Base-by-base conservation (phyloP, 2,797 vertebrate genomes). In the Aulostomus chinensis region DNA sequence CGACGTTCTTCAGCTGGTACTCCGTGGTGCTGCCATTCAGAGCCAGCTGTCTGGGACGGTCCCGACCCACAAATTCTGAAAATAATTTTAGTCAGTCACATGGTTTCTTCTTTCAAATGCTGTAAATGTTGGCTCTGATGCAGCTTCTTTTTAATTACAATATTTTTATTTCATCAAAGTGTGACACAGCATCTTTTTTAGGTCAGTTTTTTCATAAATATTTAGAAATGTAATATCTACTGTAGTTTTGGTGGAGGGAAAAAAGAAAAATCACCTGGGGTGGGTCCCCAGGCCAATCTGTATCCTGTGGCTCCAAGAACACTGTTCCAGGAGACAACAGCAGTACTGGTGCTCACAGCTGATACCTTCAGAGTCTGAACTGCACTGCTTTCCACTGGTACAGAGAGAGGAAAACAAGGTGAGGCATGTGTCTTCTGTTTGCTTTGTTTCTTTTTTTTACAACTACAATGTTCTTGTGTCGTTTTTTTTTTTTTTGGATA, bases 291-390 rank as follows among this genome's bases (percentile, higher is more conserved):
- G 50, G 91, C 88, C 70, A 97, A 41, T 55, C 93, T 86, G 78
- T 97, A 96, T 0, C 94, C 94, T 0, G 93, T 94, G 64, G 94
- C 94, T 30, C 94, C 94, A 0, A 88, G 68, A 2, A 97, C 94
- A 0, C 86, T 74, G 42, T 94, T 93, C 95, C 95, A 97, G 7
- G 88, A 87, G 42, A 93, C 30, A 29, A 91, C 50, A 4, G 91
- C 93, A 3, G 88, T 73, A 69, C 39, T 94, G 45, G 86, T 92
- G 60, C 84, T 93, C 20, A 95, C 79, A 7, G 90, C 90, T 2
- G 91, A 89, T 13, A 91, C 92, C 60, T 88, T 93, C 60, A 96
- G 62, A 40, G 73, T 88, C 76, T 92, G 93, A 0, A 96, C 93
- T 0, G 92, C 79, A 50, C 93, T 93, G 18, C 92, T 94, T 9